Evolutionary conservation across 1,140 invertebrate genomes (phyloP).

Genomic region (Araneus ventricosus): DNA sequence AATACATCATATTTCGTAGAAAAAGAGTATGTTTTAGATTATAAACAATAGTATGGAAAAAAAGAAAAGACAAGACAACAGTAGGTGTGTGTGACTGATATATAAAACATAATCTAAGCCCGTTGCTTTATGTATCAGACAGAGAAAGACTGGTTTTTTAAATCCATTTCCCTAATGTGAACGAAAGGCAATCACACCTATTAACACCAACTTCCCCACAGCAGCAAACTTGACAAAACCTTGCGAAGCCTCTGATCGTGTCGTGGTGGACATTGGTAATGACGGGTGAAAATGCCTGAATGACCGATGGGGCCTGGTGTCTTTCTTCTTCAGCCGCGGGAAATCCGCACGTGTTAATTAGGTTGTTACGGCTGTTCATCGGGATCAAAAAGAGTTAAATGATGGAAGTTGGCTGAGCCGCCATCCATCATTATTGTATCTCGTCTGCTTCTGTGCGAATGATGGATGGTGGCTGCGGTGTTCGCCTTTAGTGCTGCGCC

Average conservation of each 20-base stretch:
- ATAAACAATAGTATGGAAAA: too few relatives aligned
- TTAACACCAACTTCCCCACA: too few relatives aligned
- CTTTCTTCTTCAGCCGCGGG: slow-evolving; percentile 11
- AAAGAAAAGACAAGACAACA: too few relatives aligned
- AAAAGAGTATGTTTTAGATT: too few relatives aligned
- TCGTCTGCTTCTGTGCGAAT: slow-evolving; percentile 42
- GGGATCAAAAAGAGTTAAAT: slow-evolving; percentile 51
- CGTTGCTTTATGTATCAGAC: too few relatives aligned
- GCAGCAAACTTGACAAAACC: too few relatives aligned
- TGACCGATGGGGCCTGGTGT: neutral
- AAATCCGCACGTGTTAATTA: slow-evolving; percentile 48
- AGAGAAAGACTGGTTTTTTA: too few relatives aligned
- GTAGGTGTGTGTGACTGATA: too few relatives aligned
- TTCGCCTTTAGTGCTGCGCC: neutral
- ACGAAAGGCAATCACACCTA: too few relatives aligned
- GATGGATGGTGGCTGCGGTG: slow-evolving; percentile 41
- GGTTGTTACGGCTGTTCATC: slow-evolving; percentile 53
- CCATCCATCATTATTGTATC: slow-evolving; percentile 61
- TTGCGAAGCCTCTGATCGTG: neutral
- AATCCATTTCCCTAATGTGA: too few relatives aligned
- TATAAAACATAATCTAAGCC: too few relatives aligned
- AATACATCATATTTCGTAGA: too few relatives aligned
- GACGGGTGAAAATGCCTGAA: slow-evolving; percentile 13
- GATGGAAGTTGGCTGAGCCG: slow-evolving; percentile 23
- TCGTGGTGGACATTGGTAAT: slow-evolving; percentile 14